Percentiles rank a stretch among this genome's conserved stretches.
phyloP scores from a whole-genome alignment of 1,140 invertebrate species.

The Nasonia vitripennis region DNA sequence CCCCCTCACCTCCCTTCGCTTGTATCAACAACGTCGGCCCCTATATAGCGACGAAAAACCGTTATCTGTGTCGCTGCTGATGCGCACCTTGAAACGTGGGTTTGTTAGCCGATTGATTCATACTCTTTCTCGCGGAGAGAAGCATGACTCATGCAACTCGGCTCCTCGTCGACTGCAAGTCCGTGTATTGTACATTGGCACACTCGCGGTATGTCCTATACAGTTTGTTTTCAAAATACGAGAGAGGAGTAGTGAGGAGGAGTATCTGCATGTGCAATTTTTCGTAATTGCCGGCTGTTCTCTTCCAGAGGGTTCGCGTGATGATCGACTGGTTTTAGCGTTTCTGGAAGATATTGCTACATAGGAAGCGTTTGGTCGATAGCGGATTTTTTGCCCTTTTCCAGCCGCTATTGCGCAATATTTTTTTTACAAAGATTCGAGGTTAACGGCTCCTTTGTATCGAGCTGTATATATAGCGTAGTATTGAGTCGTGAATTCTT shows the following conservation, averaged over 20 bases:
- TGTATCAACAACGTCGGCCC: background rate
- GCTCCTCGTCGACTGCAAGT: background rate
- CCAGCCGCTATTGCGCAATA: background rate
- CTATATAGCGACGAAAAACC: background rate
- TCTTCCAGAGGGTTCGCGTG: background rate
- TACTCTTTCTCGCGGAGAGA: slow-evolving; percentile 7
- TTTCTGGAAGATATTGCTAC: background rate
- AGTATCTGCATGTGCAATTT: background rate
- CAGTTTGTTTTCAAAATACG: background rate
- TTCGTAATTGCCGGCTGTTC: background rate
- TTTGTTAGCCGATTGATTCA: slow-evolving; percentile 45
- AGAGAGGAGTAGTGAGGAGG: background rate
- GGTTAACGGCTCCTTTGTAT: background rate
- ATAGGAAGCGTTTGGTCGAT: slow-evolving; percentile 1
- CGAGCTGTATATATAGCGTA: no score
- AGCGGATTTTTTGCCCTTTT: background rate
- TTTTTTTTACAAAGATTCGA: background rate
- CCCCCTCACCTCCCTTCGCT: background rate
- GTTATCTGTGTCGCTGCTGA: background rate
- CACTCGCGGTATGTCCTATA: no score
- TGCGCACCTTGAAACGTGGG: background rate
- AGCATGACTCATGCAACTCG: background rate
- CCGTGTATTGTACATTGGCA: background rate
- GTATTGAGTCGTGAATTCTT: no score
- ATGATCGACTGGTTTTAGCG: background rate